Base-by-base conservation (phyloP, 2,113 vertebrate species). In the Grallaria varia region DNA sequence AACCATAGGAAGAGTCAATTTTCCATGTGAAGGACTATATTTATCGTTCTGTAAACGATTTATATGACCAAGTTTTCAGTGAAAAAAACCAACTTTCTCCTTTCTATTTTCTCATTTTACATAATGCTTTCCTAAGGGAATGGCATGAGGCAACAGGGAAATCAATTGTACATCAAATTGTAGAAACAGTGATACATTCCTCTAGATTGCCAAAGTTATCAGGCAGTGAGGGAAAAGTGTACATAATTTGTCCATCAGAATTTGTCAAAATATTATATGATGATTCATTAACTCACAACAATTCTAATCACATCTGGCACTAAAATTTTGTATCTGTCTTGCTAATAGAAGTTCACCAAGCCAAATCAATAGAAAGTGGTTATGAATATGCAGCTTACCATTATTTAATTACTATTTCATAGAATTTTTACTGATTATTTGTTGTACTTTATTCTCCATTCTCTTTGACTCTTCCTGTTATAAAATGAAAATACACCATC, bases 81-180 rank as follows among this genome's bases (percentile, higher is more conserved):
- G 33, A 8, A 71, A 15, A 35, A 28, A 28, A 39, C 9, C 18
- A 25, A 5, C 14, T 35, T 77, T 10, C 8, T 95, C 7, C 25
- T 69, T 93, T 89, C 24, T 82, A 27, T 37, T 82, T 87, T 66
- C 35, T 95, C 6, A 91, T 66, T 95, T 85, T 93, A 56, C 39
- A 75, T 94, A 71, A 93, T 49, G 23, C 8, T 89, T 92, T 95
- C 85, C 90, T 94, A 81, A 90, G 52, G 53, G 77, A 96, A 50
- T 69, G 37, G 12, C 23, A 89, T 59, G 75, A 92, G 42, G 40
- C 42, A 91, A 91, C 55, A 52, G n/a, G 35, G 59, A 94, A 96
- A 91, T 93, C 73, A 96, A 39, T 68, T 89, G 55, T 8, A 84
- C 23, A 47, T 80, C 76, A 89, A 63, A 78, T 8, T 76, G 33